Conservation (phyloP, 2,797 vertebrate genomes). For the Dermochelys coriacea region DNA sequence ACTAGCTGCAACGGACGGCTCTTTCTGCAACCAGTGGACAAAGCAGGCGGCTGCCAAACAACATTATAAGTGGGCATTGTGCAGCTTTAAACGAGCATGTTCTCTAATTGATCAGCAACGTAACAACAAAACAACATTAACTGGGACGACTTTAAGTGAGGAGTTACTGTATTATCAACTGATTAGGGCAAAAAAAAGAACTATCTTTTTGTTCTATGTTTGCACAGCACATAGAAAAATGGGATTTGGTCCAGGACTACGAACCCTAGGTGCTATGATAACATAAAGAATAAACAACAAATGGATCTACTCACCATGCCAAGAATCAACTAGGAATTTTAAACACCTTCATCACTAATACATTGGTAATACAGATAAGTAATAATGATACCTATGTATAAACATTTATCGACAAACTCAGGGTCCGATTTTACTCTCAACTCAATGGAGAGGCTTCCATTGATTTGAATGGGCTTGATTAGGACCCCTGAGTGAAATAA, state of each 20-base stretch:
- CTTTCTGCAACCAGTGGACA: too few relatives aligned
- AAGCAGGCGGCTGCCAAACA: too few relatives aligned
- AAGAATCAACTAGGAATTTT: not conserved
- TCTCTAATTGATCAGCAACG: too few relatives aligned
- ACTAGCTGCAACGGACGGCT: too few relatives aligned
- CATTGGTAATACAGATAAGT: not conserved
- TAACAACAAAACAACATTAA: too few relatives aligned
- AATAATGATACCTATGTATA: not conserved
- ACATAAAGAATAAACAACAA: not conserved
- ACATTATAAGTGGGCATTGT: too few relatives aligned
- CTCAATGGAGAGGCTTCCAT: not conserved
- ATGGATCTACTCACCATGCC: not conserved
- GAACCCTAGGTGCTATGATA: not conserved
- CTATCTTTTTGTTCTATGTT: not conserved
- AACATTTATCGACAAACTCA: not conserved
- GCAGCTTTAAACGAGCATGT: too few relatives aligned
- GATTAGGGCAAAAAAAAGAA: not conserved
- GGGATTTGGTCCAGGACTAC: not conserved
- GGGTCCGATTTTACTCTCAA: not conserved
- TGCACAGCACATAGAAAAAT: not conserved
- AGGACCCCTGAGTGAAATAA: rapidly evolving
- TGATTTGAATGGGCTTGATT: not conserved
- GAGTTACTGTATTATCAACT: not conserved
- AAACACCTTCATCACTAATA: not conserved
- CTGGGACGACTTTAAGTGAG: too few relatives aligned